Conservation (phyloP, 2,888 invertebrate species). For the Plusia festucae region DNA sequence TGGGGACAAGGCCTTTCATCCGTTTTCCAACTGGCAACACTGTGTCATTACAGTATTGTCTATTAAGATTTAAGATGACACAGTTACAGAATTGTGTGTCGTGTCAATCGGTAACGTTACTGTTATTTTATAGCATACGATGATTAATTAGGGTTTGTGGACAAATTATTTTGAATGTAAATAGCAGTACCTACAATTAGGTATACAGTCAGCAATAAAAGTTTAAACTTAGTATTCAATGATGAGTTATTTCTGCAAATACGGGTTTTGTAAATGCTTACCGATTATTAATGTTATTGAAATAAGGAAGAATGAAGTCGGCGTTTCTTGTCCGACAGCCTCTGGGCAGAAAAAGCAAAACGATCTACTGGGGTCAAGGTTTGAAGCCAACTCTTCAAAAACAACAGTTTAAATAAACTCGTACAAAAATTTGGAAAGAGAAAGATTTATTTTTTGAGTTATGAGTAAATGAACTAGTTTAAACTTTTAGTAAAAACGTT, state of each 20-base stretch:
- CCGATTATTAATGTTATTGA: neutral
- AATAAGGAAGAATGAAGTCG: neutral
- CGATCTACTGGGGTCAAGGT: neutral
- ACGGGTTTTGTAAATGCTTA: neutral
- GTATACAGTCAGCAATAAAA: too few relatives aligned
- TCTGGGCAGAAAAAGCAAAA: neutral
- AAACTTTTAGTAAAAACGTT: too few relatives aligned
- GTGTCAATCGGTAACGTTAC: neutral
- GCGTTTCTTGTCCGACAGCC: slow-evolving; percentile 1
- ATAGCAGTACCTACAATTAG: too few relatives aligned
- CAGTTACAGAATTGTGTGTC: slow-evolving; percentile 7
- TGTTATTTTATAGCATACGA: neutral
- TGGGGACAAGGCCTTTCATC: slow-evolving; percentile 55
- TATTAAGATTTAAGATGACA: slow-evolving; percentile 14
- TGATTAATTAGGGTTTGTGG: neutral
- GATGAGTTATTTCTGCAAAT: neutral
- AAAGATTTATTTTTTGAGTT: too few relatives aligned
- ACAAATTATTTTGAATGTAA: neutral
- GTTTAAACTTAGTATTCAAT: neutral
- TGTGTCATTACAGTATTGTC: slow-evolving; percentile 32
- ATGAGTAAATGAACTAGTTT: too few relatives aligned
- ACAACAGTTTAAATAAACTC: too few relatives aligned
- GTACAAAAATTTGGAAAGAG: too few relatives aligned
- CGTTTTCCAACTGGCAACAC: slow-evolving; percentile 48
- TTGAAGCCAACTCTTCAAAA: too few relatives aligned